Evolutionary conservation across 2,113 vertebrate species (phyloP).

Genomic region (Pachycephala philippinensis): DNA sequence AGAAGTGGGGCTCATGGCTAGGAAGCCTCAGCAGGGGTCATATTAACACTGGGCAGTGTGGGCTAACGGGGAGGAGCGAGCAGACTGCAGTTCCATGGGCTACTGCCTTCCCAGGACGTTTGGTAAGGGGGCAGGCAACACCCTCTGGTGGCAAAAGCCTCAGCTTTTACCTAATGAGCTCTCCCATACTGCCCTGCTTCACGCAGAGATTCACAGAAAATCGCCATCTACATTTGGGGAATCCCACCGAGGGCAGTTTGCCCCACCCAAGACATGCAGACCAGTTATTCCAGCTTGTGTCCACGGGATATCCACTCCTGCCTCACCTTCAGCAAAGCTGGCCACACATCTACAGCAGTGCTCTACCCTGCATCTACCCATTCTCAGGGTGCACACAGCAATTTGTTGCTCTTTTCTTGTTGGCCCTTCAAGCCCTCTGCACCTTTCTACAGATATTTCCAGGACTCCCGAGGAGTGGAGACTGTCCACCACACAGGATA

Average conservation of each 20-base stretch:
- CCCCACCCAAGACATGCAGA: not conserved
- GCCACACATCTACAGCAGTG: not conserved
- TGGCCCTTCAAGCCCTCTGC: not conserved
- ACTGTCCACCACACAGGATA: not conserved
- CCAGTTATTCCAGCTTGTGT: not conserved
- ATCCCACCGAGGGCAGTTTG: not conserved
- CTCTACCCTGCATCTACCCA: not conserved
- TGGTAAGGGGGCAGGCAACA: not conserved
- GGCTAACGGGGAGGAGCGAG: not conserved
- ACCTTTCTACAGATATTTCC: not conserved
- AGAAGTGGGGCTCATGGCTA: not conserved
- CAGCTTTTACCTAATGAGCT: not conserved
- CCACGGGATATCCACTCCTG: not conserved
- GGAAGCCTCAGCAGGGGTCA: not conserved
- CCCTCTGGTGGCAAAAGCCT: not conserved
- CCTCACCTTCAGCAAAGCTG: not conserved
- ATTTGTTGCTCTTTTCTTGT: not conserved
- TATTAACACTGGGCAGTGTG: not conserved
- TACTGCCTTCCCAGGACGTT: rapidly evolving
- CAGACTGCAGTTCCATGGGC: not conserved
- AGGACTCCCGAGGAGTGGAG: not conserved
- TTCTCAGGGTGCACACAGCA: not conserved
- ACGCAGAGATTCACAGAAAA: not conserved
- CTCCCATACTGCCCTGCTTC: not conserved
- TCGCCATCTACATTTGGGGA: not conserved